Evolutionary conservation across 1,140 invertebrate genomes (phyloP).

Genomic region (Drosophila ananassae): DNA sequence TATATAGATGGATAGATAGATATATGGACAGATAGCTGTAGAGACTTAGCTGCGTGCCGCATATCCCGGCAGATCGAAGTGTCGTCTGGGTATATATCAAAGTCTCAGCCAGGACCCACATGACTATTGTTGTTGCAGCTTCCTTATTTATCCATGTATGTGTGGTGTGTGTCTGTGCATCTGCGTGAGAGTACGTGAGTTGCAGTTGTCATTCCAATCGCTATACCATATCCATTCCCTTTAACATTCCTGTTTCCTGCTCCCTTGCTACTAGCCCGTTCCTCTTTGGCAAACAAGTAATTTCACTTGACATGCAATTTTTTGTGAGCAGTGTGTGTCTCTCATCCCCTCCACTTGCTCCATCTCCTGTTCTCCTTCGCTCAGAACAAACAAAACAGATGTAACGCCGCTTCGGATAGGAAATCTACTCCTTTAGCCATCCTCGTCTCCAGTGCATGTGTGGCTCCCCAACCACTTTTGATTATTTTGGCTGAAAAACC

Average conservation of each 20-base stretch:
- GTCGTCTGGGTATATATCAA: conserved; percentile 67
- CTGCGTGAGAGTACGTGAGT: conserved; percentile 17
- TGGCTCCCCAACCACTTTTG: conserved; percentile 57
- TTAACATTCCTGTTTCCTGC: conserved; percentile 20
- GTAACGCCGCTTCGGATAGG: conserved; percentile 55
- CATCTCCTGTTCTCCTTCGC: neutral
- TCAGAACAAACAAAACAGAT: conserved; percentile 65
- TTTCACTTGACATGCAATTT: conserved; percentile 80
- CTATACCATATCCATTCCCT: conserved; percentile 24
- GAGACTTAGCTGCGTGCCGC: conserved; percentile 53
- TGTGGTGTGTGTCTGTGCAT: neutral
- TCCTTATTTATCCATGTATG: conserved; percentile 8
- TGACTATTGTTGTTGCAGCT: conserved; percentile 19
- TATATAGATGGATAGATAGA: conserved; percentile 34
- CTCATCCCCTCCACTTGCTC: neutral
- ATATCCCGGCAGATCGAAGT: conserved; percentile 69
- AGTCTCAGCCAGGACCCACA: conserved; percentile 27
- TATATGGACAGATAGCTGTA: conserved; percentile 33
- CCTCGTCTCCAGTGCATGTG: conserved; percentile 5
- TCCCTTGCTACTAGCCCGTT: conserved; percentile 20
- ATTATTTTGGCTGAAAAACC: conserved; percentile 64
- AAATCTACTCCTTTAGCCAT: conserved; percentile 17
- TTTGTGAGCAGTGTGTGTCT: conserved; percentile 40
- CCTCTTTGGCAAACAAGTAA: conserved; percentile 73
- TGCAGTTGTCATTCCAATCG: conserved; percentile 33